Conservation (phyloP, 2,888 invertebrate genomes). For the Gymnosoma rotundatum region DNA sequence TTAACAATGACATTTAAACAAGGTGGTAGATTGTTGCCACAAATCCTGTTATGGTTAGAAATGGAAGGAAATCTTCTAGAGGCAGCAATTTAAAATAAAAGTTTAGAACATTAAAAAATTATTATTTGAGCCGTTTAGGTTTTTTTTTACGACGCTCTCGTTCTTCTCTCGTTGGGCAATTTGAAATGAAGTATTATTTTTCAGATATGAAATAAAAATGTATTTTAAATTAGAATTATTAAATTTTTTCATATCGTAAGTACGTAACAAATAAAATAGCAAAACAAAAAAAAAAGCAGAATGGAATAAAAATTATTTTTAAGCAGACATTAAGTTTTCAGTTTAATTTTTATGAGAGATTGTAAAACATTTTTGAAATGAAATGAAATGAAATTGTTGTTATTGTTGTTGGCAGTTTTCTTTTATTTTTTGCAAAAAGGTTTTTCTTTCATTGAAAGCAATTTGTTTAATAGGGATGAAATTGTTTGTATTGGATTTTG, state of each 20-base stretch:
- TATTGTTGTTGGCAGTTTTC: conserved; percentile 43
- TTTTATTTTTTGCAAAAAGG: conserved; percentile 49
- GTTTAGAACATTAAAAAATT: conserved; percentile 67
- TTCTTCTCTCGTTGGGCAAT: conserved; percentile 41
- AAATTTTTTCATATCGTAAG: conserved; percentile 57
- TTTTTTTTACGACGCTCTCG: conserved; percentile 32
- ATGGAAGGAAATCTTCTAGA: conserved; percentile 13
- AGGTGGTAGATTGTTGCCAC: conserved; percentile 53
- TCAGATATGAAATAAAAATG: conserved; percentile 63
- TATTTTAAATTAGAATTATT: conserved; percentile 70
- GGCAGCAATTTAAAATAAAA: conserved; percentile 58
- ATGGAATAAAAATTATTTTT: conserved; percentile 54
- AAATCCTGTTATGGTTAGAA: conserved; percentile 27
- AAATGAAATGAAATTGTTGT: conserved; percentile 51
- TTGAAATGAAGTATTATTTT: conserved; percentile 60
- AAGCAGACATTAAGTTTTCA: conserved; percentile 61
- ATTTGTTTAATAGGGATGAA: conserved; percentile 70
- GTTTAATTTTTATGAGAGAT: conserved; percentile 62
- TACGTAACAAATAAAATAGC: conserved; percentile 19
- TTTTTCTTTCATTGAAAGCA: conserved; percentile 58
- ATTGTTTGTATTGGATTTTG: conserved; percentile 65
- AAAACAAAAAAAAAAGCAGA: not conserved
- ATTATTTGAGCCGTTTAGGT: conserved; percentile 51
- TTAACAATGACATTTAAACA: conserved; percentile 36
- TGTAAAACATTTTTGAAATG: conserved; percentile 37